A percentile compares a stretch with the other conserved stretches of the same genome.
phyloP scores from a whole-genome alignment of 2,888 invertebrate species.

The Chalcis sispes region DNA sequence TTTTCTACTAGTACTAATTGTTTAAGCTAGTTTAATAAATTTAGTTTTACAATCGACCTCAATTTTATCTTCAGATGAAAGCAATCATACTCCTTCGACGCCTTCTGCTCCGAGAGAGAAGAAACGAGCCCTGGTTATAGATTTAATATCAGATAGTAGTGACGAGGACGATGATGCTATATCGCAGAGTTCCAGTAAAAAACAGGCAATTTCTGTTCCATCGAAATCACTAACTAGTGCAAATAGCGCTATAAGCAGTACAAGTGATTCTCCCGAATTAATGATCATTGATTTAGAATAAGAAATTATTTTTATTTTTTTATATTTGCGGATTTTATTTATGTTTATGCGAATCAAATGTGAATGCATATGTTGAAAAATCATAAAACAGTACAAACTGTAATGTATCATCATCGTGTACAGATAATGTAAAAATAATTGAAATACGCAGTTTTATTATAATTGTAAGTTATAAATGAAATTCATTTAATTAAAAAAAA shows the following conservation, averaged over 20 bases:
- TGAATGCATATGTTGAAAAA: conserved; percentile 22
- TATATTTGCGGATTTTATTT: conserved; percentile 5
- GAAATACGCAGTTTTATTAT: conserved; percentile 17
- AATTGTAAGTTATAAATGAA: conserved; percentile 16
- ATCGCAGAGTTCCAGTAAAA: conserved; percentile 67
- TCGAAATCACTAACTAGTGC: conserved; percentile 69
- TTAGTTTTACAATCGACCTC: no score
- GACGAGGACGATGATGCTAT: conserved; percentile 68
- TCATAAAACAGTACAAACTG: conserved; percentile 42
- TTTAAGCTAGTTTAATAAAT: no score
- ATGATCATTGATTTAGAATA: conserved; percentile 75
- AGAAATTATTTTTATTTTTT: conserved; percentile 50
- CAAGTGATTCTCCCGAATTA: conserved; percentile 74
- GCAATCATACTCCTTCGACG: conserved; percentile 61
- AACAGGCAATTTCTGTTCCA: conserved; percentile 66
- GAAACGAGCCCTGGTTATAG: conserved; percentile 72
- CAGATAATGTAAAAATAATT: conserved; percentile 42
- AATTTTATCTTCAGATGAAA: conserved; percentile 67
- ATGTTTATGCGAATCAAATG: conserved; percentile 30
- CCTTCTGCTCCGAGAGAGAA: conserved; percentile 69
- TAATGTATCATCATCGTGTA: conserved; percentile 48
- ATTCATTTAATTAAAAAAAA: conserved; percentile 34
- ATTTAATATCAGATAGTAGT: conserved; percentile 73
- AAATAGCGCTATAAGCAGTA: conserved; percentile 71
- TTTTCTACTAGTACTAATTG: no score